Conservation (phyloP, 2,888 invertebrate genomes). For the Drosophila rubida region DNA sequence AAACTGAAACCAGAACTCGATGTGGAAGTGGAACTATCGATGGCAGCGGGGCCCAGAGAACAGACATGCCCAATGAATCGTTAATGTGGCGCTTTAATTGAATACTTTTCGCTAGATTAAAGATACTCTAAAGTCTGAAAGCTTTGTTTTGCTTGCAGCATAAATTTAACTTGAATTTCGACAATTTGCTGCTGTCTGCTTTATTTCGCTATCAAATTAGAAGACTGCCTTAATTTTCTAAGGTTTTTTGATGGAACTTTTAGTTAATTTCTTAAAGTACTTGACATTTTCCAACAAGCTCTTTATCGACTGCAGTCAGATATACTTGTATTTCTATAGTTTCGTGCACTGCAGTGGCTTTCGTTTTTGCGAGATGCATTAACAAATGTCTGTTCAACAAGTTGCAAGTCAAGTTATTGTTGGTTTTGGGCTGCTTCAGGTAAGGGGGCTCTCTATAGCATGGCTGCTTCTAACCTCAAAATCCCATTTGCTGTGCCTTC, state of each 20-base stretch:
- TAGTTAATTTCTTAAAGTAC: too few relatives aligned
- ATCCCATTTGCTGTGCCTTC: constrained; percentile 5
- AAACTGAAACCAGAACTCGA: constrained; percentile 24
- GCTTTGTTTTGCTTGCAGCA: too few relatives aligned
- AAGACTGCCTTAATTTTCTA: too few relatives aligned
- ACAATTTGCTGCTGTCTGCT: too few relatives aligned
- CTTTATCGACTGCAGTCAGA: neutral
- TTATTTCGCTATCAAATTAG: too few relatives aligned
- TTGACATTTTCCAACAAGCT: too few relatives aligned
- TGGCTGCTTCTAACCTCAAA: constrained; percentile 22
- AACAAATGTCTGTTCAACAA: neutral
- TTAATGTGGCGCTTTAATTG: neutral
- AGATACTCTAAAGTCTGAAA: neutral
- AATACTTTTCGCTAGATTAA: constrained; percentile 1
- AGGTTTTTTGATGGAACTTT: too few relatives aligned
- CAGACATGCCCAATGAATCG: neutral
- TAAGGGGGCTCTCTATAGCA: neutral
- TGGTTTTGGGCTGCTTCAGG: neutral
- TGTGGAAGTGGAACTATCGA: neutral
- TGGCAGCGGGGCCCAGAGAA: neutral
- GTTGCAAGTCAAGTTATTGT: neutral
- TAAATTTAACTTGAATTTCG: too few relatives aligned
- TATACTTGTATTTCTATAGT: neutral
- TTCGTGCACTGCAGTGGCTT: neutral
- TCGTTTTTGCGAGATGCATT: neutral